Conservation (phyloP, 2,888 invertebrate species). For the Xestia c-nigrum region DNA sequence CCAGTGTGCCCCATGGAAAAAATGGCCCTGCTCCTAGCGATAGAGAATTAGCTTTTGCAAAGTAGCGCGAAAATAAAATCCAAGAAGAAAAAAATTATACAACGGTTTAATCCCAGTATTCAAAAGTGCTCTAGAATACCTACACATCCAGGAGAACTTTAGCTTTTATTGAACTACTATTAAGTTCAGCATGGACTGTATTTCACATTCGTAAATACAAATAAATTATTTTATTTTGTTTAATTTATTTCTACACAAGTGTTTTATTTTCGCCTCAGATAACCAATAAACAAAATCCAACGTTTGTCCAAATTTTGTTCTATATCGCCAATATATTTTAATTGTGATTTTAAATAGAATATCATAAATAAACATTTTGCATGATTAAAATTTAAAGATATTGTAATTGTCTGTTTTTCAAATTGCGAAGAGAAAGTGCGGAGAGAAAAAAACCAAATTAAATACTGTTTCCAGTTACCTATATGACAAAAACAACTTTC, state of each 20-base stretch:
- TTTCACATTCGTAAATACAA: background rate
- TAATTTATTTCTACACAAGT: background rate
- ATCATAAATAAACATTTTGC: background rate
- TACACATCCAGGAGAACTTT: too few species aligned
- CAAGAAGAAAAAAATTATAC: too few species aligned
- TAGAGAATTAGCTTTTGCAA: too few species aligned
- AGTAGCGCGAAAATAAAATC: too few species aligned
- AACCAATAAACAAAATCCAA: background rate
- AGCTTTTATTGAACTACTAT: background rate
- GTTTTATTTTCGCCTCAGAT: too few species aligned
- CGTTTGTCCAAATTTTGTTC: too few species aligned
- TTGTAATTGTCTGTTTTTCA: too few species aligned
- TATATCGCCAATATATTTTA: too few species aligned
- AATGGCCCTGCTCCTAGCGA: background rate
- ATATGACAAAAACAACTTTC: background rate
- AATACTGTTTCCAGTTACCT: background rate
- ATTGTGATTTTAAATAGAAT: background rate
- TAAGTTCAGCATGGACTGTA: background rate
- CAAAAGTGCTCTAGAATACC: too few species aligned
- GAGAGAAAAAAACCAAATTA: background rate
- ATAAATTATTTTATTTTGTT: background rate
- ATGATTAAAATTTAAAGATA: background rate
- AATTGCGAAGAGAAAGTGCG: too few species aligned
- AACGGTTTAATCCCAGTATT: too few species aligned
- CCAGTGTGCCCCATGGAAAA: too few species aligned